These are phyloP conservation scores for Drosophila neotestacea DNA, from an alignment of 2,888 invertebrate genomes.

Conservation along the genomic window DNA sequence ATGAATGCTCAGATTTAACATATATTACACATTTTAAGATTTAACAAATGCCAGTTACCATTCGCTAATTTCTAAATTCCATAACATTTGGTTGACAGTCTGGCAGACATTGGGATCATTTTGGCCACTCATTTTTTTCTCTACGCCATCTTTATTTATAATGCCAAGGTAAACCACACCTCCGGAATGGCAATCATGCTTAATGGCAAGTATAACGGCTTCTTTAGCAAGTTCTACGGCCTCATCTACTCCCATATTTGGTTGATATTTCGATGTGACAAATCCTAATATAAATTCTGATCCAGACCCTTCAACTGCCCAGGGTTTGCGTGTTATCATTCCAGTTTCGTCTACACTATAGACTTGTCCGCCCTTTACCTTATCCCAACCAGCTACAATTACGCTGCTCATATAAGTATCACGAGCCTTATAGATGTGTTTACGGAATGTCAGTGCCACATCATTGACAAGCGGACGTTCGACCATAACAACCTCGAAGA, in stretches of 20 bases:
- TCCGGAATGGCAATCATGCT: slow-evolving; percentile 96
- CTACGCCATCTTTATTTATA: slow-evolving; percentile 93
- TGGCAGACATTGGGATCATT: slow-evolving; percentile 53
- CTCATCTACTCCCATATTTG: slow-evolving; percentile 93
- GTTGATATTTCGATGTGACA: slow-evolving; percentile 94
- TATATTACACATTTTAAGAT: background rate
- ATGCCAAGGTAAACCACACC: slow-evolving; percentile 95
- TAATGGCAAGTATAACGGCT: slow-evolving; percentile 94
- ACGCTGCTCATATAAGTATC: slow-evolving; percentile 96
- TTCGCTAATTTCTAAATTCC: slow-evolving; percentile 16
- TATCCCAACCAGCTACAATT: slow-evolving; percentile 99
- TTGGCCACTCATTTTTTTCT: slow-evolving; percentile 86
- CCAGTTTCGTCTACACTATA: slow-evolving; percentile 91
- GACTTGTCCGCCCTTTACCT: slow-evolving; percentile 92
- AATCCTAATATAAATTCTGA: slow-evolving; percentile 98
- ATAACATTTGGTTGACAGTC: slow-evolving; percentile 14
- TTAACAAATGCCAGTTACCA: background rate
- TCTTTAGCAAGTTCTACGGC: slow-evolving; percentile 93
- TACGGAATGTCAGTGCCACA: slow-evolving; percentile 95
- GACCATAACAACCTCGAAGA: slow-evolving; percentile 90
- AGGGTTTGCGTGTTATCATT: slow-evolving; percentile 94
- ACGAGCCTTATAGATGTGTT: slow-evolving; percentile 97
- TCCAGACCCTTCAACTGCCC: slow-evolving; percentile 97
- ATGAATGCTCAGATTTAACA: no score
- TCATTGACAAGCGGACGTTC: no score